phyloP scores from a whole-genome alignment of 2,797 vertebrate species.

The Spea hammondii region DNA sequence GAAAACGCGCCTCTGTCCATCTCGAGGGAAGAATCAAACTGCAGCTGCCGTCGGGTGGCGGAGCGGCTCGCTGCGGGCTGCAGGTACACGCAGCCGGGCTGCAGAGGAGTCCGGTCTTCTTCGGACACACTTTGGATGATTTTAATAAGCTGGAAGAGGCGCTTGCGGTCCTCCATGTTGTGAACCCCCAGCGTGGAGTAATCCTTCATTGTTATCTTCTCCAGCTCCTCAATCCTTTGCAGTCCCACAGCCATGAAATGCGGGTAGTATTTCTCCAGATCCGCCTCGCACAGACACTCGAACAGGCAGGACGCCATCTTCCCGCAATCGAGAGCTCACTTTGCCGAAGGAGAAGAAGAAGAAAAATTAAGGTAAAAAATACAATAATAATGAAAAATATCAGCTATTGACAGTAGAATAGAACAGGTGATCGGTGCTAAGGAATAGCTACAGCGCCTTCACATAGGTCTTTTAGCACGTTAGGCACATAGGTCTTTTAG shows the following conservation, averaged over 20 bases:
- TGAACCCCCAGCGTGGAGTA: slow-evolving; percentile 77
- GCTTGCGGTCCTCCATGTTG: slow-evolving; percentile 77
- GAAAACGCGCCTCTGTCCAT: slow-evolving; percentile 44
- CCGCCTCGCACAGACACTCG: slow-evolving; percentile 79
- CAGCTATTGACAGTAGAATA: too few relatives aligned
- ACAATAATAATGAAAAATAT: too few relatives aligned
- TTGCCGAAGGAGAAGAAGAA: not conserved
- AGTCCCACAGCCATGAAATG: slow-evolving; percentile 77
- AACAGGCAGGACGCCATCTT: slow-evolving; percentile 79
- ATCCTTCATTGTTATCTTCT: slow-evolving; percentile 76
- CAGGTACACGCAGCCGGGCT: slow-evolving; percentile 46
- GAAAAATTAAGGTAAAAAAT: not conserved
- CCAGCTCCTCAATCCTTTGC: slow-evolving; percentile 73
- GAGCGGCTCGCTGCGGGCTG: slow-evolving; percentile 56
- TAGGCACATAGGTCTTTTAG: too few relatives aligned
- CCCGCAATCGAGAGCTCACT: not conserved
- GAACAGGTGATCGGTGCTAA: too few relatives aligned
- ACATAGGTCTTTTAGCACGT: too few relatives aligned
- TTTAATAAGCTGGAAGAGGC: slow-evolving; percentile 80
- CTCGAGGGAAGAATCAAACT: slow-evolving; percentile 67
- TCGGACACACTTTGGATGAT: slow-evolving; percentile 75
- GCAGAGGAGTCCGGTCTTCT: slow-evolving; percentile 58
- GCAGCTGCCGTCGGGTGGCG: slow-evolving; percentile 70
- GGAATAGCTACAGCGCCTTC: too few relatives aligned
- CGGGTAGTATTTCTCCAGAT: slow-evolving; percentile 79